phyloP scores from a whole-genome alignment of 2,888 invertebrate genomes.

The Meandrusa payeni region DNA sequence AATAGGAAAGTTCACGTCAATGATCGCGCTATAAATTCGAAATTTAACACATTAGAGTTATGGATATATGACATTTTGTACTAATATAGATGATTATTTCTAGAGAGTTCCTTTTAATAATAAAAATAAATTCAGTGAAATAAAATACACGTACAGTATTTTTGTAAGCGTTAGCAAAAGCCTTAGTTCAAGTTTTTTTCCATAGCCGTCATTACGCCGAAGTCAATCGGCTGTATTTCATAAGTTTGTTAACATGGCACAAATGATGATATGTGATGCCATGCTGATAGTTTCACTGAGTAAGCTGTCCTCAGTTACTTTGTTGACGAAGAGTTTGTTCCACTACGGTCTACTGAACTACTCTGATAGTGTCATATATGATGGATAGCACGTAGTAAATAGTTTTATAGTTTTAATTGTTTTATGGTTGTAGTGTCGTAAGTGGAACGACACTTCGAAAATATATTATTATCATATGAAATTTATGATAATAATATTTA shows the following conservation, averaged over 20 bases:
- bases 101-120: too few relatives aligned
- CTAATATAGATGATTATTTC: too few relatives aligned
- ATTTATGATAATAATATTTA: too few relatives aligned
- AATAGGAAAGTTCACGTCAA: too few relatives aligned
- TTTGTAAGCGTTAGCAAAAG: too few relatives aligned
- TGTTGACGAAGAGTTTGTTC: constrained; percentile 5
- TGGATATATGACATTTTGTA: too few relatives aligned
- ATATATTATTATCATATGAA: too few relatives aligned
- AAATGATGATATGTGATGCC: constrained; percentile 12
- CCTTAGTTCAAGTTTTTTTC: neutral
- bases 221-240: constrained; percentile 3
- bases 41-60: too few relatives aligned
- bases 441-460: too few relatives aligned
- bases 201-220: neutral
- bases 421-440: constrained; percentile 1
- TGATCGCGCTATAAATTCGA: too few relatives aligned
- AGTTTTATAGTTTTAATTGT: neutral
- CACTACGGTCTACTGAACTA: constrained; percentile 12
- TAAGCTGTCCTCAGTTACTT: neutral
- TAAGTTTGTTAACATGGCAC: constrained; percentile 5
- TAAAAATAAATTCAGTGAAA: too few relatives aligned
- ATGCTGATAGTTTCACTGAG: constrained; percentile 5
- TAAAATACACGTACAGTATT: too few relatives aligned
- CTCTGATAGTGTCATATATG: constrained; percentile 1
- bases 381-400: constrained; percentile 3